phyloP scores from a whole-genome alignment of 2,113 vertebrate species.

The Labrus mixtus region DNA sequence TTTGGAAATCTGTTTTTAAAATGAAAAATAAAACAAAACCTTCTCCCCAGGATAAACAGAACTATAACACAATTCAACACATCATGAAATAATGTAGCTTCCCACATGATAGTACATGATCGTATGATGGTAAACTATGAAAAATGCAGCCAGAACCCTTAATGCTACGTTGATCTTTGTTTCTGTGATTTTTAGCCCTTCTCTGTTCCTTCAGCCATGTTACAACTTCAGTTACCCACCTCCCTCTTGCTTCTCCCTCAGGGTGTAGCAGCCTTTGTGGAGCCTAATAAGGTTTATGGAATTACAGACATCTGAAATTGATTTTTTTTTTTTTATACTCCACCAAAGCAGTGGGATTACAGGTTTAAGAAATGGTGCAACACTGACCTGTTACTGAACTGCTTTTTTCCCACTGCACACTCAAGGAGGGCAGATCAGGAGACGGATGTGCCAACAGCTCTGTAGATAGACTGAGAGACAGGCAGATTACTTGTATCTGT shows the following conservation, averaged over 20 bases:
- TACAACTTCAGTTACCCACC: constrained; percentile 43
- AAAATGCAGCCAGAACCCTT: constrained; percentile 14
- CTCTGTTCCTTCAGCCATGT: constrained; percentile 27
- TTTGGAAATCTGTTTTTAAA: neutral
- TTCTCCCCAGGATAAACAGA: neutral
- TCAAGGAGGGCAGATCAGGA: constrained; percentile 49
- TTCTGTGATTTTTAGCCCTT: constrained; percentile 52
- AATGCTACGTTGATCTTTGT: too few relatives aligned
- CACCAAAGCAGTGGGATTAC: constrained; percentile 74
- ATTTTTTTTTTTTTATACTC: constrained; percentile 74
- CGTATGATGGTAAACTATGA: constrained; percentile 27
- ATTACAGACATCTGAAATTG: constrained; percentile 83
- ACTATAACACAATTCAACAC: neutral
- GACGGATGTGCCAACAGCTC: constrained; percentile 4
- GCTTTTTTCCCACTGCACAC: constrained; percentile 33
- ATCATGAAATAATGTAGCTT: neutral
- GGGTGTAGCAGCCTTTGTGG: constrained; percentile 70
- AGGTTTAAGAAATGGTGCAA: constrained; percentile 55
- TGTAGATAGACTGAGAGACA: neutral
- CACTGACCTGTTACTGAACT: constrained; percentile 72
- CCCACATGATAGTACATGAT: too few relatives aligned
- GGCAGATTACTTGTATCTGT: constrained; percentile 22
- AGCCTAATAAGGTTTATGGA: constrained; percentile 81
- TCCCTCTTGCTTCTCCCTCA: constrained; percentile 47
- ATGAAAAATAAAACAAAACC: constrained; percentile 2